A percentile compares a stretch with the other conserved stretches of the same genome.
Conservation (phyloP, 1,140 invertebrate species). For the Anastrepha ludens region DNA sequence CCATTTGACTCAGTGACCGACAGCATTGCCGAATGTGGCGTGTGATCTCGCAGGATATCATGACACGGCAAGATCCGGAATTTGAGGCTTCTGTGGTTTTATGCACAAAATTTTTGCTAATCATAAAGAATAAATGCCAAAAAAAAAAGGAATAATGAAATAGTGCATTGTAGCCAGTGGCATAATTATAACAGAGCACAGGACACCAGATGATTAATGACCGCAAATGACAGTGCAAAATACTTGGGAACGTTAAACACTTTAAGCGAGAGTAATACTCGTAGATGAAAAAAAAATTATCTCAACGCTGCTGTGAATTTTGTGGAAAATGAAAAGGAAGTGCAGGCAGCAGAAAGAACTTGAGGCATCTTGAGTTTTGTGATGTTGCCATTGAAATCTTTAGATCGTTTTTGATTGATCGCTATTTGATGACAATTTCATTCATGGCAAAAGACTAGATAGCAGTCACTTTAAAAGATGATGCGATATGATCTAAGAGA, state of each 20-base stretch:
- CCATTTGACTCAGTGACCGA: not conserved
- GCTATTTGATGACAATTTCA: conserved; percentile 44
- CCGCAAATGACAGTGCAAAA: conserved; percentile 27
- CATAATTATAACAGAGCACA: conserved; percentile 44
- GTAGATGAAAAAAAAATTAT: not conserved
- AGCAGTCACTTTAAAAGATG: not conserved
- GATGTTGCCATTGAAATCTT: not conserved
- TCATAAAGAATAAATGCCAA: not conserved
- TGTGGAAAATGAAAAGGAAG: not conserved
- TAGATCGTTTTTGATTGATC: conserved; percentile 7
- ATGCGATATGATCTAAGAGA: conserved; percentile 8
- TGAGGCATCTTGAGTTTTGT: not conserved
- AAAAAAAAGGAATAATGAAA: not conserved
- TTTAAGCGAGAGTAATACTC: not conserved
- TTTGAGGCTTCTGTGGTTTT: conserved; percentile 11
- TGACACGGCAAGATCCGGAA: not conserved
- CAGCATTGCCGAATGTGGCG: not conserved
- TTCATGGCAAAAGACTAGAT: not conserved
- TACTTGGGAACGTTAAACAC: not conserved
- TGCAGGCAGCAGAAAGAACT: not conserved
- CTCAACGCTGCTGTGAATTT: not conserved
- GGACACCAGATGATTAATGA: conserved; percentile 30
- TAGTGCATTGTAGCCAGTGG: not conserved
- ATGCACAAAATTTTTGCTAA: not conserved
- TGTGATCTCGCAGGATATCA: not conserved